A percentile compares a stretch with the other conserved stretches of the same genome.
These are phyloP conservation scores for Macaca fascicularis DNA, from an alignment of 2,113 vertebrate genomes.

Conservation along the genomic window T2T-MFA8v1.1 NC_088388.1:1341001-1341500, in stretches of 20 bases:
- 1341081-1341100: accelerated
- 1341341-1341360: neutral
- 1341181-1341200: neutral
- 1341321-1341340: neutral
- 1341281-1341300: accelerated
- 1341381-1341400: neutral
- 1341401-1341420: neutral
- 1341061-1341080: too few relatives aligned
- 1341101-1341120: neutral
- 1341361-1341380: too few relatives aligned
- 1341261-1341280: accelerated
- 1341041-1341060: accelerated
- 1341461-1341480: neutral
- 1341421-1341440: too few relatives aligned
- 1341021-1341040: accelerated
- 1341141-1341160: neutral
- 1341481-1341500: too few relatives aligned
- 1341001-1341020: accelerated
- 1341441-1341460: neutral
- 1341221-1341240: too few relatives aligned
- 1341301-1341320: neutral
- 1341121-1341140: neutral
- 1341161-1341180: accelerated
- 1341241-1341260: too few relatives aligned
- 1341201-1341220: accelerated